Evolutionary conservation across 2,888 invertebrate genomes (phyloP).

Genomic region (Cremastobaeus sp.): DNA sequence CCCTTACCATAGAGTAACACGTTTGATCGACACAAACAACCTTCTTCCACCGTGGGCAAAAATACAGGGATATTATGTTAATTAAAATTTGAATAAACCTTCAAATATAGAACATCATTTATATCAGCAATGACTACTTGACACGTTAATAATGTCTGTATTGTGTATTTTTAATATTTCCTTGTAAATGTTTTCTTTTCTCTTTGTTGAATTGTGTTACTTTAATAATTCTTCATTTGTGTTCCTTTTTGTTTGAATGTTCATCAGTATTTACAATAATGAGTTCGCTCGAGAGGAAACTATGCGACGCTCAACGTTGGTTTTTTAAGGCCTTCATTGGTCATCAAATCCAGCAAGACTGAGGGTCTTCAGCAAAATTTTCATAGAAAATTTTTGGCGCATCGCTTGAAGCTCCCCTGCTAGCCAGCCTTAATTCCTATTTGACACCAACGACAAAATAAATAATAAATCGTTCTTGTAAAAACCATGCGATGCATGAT

Average conservation of each 20-base stretch:
- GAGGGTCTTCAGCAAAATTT: slow-evolving; percentile 67
- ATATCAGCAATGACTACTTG: slow-evolving; percentile 62
- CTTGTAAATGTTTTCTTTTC: slow-evolving; percentile 31
- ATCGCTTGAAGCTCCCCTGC: slow-evolving; percentile 63
- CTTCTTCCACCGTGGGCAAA: slow-evolving; percentile 39
- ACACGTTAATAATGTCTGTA: slow-evolving; percentile 57
- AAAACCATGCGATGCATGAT: slow-evolving; percentile 68
- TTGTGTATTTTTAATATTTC: slow-evolving; percentile 16
- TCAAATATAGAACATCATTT: slow-evolving; percentile 62
- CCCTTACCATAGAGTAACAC: slow-evolving; percentile 4
- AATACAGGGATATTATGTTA: slow-evolving; percentile 55
- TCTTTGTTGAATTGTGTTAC: slow-evolving; percentile 18
- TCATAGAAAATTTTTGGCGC: slow-evolving; percentile 70
- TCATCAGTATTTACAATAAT: slow-evolving; percentile 53
- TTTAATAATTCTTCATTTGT: slow-evolving; percentile 33
- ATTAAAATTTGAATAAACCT: slow-evolving; percentile 59
- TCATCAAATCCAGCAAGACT: slow-evolving; percentile 60
- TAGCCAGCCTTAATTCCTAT: slow-evolving; percentile 65
- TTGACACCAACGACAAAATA: slow-evolving; percentile 66
- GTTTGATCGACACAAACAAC: slow-evolving; percentile 10
- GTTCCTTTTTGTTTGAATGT: slow-evolving; percentile 44
- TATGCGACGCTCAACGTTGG: slow-evolving; percentile 60
- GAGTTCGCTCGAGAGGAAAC: slow-evolving; percentile 57
- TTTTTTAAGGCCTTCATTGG: slow-evolving; percentile 63
- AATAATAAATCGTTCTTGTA: slow-evolving; percentile 66